phyloP scores from a whole-genome alignment of 2,888 invertebrate species.

The Drosophila nr. perissopoda region DNA sequence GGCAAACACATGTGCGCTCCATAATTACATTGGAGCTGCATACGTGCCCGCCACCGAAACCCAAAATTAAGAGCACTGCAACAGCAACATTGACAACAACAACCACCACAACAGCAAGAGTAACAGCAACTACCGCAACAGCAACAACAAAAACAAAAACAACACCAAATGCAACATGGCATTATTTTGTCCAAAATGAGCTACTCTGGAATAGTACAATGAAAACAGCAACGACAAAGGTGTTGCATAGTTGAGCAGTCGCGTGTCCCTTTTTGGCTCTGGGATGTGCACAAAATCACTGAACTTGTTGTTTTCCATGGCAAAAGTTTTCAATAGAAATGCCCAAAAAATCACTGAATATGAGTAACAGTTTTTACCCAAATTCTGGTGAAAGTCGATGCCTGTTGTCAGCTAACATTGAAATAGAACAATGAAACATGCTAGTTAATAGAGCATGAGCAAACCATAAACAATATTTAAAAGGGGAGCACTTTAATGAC shows the following conservation, averaged over 20 bases:
- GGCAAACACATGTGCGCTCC: constrained; percentile 78
- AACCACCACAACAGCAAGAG: constrained; percentile 8
- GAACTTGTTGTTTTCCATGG: neutral
- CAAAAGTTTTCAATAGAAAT: neutral
- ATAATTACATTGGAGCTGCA: constrained; percentile 71
- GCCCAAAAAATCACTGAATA: neutral
- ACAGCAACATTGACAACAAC: constrained; percentile 26
- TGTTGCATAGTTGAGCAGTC: constrained; percentile 59
- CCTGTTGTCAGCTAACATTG: neutral
- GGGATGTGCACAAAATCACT: constrained; percentile 33
- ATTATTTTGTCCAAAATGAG: constrained; percentile 59
- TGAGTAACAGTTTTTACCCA: neutral
- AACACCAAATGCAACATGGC: constrained; percentile 12
- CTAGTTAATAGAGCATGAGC: neutral
- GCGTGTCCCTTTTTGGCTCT: constrained; percentile 23
- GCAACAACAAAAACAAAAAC: constrained; percentile 19
- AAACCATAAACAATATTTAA: neutral
- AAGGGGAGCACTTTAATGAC: neutral
- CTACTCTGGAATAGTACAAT: constrained; percentile 27
- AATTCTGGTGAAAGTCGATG: neutral
- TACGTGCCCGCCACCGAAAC: constrained; percentile 75
- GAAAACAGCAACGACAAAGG: constrained; percentile 36
- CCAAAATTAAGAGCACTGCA: constrained; percentile 74
- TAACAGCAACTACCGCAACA: constrained; percentile 32
- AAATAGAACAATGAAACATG: neutral